These are phyloP conservation scores for Phataginus tetradactyla DNA, from an alignment of 2,797 vertebrate genomes.

Conservation along the genomic window DNA sequence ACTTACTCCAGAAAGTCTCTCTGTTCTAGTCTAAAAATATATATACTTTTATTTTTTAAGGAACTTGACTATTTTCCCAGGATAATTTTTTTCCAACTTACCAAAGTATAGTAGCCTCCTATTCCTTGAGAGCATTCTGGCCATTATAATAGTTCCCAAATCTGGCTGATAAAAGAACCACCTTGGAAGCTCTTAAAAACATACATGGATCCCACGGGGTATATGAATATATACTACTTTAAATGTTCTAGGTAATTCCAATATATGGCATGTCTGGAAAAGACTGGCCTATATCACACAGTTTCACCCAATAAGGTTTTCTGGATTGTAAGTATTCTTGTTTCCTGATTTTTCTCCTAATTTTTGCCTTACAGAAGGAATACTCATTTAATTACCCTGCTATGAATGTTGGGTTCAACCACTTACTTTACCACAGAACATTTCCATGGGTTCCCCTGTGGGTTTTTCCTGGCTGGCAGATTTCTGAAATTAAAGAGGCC, in stretches of 20 bases:
- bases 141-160: not conserved
- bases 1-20: not conserved
- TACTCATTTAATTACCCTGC: slow-evolving; percentile 9
- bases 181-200: not conserved
- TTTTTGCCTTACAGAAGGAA: not conserved
- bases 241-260: not conserved
- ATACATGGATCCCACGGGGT: not conserved
- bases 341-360: not conserved
- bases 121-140: not conserved
- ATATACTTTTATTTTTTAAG: not conserved
- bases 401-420: not conserved
- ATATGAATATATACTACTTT: not conserved
- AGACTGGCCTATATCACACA: not conserved
- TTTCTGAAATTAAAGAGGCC: not conserved
- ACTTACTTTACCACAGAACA: not conserved
- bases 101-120: not conserved
- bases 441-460: not conserved
- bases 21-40: not conserved
- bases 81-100: not conserved
- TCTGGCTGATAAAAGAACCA: not conserved
- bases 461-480: not conserved
- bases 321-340: not conserved
- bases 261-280: not conserved
- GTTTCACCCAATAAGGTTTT: not conserved
- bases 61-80: not conserved